Evolutionary conservation across 1,140 invertebrate species (phyloP), one percentile per base, ranked within the genome.

Genomic region (Eumeta japonica): DNA sequence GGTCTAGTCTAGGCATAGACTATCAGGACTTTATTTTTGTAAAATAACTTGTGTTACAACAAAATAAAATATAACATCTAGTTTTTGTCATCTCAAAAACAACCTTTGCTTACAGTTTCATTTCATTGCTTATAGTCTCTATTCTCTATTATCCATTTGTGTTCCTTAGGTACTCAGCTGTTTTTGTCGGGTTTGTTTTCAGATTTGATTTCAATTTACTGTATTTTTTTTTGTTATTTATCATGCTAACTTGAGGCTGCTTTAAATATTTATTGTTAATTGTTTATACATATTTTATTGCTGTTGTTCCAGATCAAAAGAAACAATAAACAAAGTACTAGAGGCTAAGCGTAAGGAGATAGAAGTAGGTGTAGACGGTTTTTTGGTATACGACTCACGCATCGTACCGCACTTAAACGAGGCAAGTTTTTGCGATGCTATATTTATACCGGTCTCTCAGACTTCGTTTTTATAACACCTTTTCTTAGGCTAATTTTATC

Each of bases 321-420:
- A 41, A 17, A 51, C 72, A 15, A 55, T 80, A 15, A 56, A 60
- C 34, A 72, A 63, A 31, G 74, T 82, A 16, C 55, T 75, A 30
- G 56, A 77, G 28, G 67, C 59, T 0, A 85, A 85, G 57, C 42
- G 70, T 17, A 76, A 64, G 18, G 83, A 85, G 60, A 81, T 85
- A 28, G 51, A 78, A 39, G 55, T 61, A n/a, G 83, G 83, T 3
- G 76, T 84, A 0, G 84, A 88, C 60, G 85, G 85, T 2, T 87
- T 87, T 50, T 79, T 87, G 79, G 79, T 87, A 17, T 86, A 86
- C 49, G 85, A 87, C 60, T 48, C 80, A 1, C 60, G 77, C 15
- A 57, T 87, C 2, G 77, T 86, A 5, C 75, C 78, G 2, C 55
- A 78, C 43, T 65, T 83, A 20, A 81, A 83, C 41, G 61, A 83